Evolutionary conservation across 2,797 vertebrate species (phyloP).

Genomic region (Huso huso): DNA sequence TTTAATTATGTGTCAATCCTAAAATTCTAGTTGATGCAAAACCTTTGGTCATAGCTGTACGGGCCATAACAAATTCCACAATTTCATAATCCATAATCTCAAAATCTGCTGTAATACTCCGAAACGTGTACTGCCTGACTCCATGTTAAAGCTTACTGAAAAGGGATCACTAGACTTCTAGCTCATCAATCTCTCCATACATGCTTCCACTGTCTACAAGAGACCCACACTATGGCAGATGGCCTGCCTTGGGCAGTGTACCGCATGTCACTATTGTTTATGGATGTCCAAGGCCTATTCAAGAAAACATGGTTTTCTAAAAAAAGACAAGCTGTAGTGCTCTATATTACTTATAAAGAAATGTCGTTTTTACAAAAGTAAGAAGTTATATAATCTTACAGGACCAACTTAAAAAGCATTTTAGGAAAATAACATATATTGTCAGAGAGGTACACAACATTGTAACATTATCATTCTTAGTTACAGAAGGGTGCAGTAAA

Average conservation of each 20-base stretch:
- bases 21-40: no score
- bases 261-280: slow-evolving; percentile 15
- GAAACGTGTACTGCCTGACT: neutral
- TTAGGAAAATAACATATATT: no score
- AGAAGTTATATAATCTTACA: neutral
- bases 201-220: slow-evolving; percentile 14
- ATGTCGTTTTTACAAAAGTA: no score
- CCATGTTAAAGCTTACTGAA: neutral
- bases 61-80: no score
- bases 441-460: no score
- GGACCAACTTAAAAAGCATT: neutral
- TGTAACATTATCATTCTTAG: no score
- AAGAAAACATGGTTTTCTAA: neutral
- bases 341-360: neutral
- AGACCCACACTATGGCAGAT: slow-evolving; percentile 14
- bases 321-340: slow-evolving; percentile 1
- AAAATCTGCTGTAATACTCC: no score
- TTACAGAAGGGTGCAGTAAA: no score
- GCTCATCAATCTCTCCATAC: slow-evolving; percentile 11
- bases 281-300: neutral
- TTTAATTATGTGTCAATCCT: no score
- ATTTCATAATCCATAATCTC: no score
- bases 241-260: slow-evolving; percentile 14
- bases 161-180: slow-evolving; percentile 5
- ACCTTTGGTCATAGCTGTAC: no score